Conservation (phyloP, 2,888 invertebrate species). For the Megaustenia siamemsis region DNA sequence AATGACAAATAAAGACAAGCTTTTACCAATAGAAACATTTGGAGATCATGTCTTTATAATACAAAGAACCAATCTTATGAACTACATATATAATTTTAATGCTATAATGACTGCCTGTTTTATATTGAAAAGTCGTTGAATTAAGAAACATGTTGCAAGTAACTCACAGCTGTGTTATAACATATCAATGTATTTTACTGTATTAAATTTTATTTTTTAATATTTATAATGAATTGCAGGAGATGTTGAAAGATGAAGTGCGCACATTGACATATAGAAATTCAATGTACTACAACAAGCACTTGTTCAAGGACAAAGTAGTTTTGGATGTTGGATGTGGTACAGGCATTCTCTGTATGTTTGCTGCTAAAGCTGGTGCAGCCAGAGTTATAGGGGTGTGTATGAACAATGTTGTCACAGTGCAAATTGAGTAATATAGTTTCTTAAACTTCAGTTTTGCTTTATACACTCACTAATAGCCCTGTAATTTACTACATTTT, state of each 20-base stretch:
- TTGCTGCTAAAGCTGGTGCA: conserved; percentile 99
- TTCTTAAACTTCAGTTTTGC: background rate
- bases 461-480: no score
- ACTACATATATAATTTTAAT: no score
- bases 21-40: no score
- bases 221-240: conserved; percentile 81
- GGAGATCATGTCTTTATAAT: no score
- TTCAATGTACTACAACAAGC: conserved; percentile 99
- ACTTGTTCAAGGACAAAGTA: conserved; percentile 93
- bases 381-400: conserved; percentile 90
- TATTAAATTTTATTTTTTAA: background rate
- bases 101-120: no score
- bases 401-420: background rate
- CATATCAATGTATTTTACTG: background rate
- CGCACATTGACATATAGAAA: conserved; percentile 98
- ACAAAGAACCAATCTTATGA: no score
- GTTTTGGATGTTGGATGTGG: conserved; percentile 99
- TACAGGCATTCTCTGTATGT: conserved; percentile 99
- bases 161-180: background rate
- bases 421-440: background rate
- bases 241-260: conserved; percentile 99
- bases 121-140: no score
- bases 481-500: no score
- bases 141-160: no score
- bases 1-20: no score